These are phyloP conservation scores for Montipora capitata DNA, from an alignment of 92 coral and sea anemone genomes.

Conservation along the genomic window DNA sequence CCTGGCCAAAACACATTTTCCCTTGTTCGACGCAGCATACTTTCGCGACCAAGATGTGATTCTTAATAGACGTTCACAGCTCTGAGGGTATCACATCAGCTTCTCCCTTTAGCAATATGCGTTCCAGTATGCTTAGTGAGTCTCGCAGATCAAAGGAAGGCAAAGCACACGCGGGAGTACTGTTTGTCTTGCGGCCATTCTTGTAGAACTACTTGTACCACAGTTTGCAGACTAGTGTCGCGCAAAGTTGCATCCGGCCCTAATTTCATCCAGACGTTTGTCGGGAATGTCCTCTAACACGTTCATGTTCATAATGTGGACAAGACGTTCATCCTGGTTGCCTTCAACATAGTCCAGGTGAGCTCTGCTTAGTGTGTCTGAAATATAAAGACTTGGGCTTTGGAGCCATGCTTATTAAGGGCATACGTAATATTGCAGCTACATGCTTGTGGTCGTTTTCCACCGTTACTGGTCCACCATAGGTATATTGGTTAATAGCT, in stretches of 20 bases:
- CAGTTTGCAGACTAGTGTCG: constrained; percentile 44
- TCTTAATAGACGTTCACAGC: constrained; percentile 46
- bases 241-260: constrained; percentile 27
- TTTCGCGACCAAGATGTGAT: constrained; percentile 44
- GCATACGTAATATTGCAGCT: constrained; percentile 57
- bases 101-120: constrained; percentile 63
- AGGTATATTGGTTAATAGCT: constrained; percentile 74
- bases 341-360: constrained; percentile 46
- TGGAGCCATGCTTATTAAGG: constrained; percentile 60
- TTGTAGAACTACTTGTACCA: constrained; percentile 36
- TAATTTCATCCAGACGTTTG: constrained; percentile 52
- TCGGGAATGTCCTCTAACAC: constrained; percentile 63
- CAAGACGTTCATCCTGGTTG: constrained; percentile 53
- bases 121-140: constrained; percentile 42
- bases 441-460: constrained; percentile 71
- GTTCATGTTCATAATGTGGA: constrained; percentile 57
- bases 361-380: constrained; percentile 80
- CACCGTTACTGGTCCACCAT: constrained; percentile 45
- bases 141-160: constrained; percentile 66
- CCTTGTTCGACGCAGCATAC: constrained; percentile 4
- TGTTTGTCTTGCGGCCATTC: constrained; percentile 74
- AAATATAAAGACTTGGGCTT: constrained; percentile 52
- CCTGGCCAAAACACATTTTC: constrained; percentile 65
- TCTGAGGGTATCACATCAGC: constrained; percentile 42
- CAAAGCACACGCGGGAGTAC: constrained; percentile 36